These are phyloP conservation scores for Coracopsis vasa DNA, from an alignment of 2,113 vertebrate species.

Conservation along the genomic window DNA sequence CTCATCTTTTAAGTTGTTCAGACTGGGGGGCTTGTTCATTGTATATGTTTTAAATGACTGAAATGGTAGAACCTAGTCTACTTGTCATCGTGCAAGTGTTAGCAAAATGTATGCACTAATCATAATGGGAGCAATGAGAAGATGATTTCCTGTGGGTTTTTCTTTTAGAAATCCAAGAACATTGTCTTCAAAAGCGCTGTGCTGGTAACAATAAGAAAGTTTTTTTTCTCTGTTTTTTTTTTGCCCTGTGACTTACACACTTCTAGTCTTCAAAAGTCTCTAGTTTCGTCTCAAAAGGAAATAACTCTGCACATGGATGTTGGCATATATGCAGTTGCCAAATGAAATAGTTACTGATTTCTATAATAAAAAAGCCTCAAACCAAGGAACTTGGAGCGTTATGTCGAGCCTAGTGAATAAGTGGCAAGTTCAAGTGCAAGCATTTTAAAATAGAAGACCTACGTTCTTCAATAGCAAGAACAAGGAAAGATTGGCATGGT, in stretches of 20 bases:
- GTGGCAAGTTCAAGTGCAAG: not conserved
- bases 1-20: not conserved
- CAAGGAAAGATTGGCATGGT: not conserved
- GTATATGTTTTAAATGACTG: not conserved
- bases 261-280: not conserved
- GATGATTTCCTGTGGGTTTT: not conserved
- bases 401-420: not conserved
- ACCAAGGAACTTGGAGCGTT: not conserved
- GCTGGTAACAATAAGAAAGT: not conserved
- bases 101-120: not conserved
- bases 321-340: not conserved
- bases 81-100: not conserved
- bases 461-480: not conserved
- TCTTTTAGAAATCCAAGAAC: not conserved
- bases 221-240: not conserved
- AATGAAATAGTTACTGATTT: not conserved
- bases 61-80: not conserved
- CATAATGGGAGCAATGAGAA: not conserved
- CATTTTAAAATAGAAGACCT: not conserved
- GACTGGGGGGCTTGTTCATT: not conserved
- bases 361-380: not conserved
- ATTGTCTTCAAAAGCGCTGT: not conserved
- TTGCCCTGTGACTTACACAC: not conserved
- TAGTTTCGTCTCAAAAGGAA: not conserved
- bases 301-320: fast-evolving